phyloP scores from a whole-genome alignment of 2,888 invertebrate genomes.

The Phalangium opilio region DNA sequence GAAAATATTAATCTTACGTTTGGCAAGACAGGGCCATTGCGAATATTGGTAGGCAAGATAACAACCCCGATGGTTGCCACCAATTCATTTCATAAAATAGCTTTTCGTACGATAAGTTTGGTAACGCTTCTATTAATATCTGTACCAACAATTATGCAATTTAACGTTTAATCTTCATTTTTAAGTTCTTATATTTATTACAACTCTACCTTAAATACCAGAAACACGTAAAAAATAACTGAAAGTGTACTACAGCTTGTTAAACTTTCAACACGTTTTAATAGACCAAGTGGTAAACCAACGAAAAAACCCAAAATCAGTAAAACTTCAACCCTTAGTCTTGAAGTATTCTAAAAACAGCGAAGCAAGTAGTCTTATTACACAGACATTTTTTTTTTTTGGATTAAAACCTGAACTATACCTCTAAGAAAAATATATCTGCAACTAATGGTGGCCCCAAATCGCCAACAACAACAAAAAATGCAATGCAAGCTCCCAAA shows the following conservation, averaged over 20 bases:
- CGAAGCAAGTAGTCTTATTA: constrained; percentile 3
- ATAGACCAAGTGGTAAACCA: constrained; percentile 71
- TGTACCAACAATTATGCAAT: too few species aligned
- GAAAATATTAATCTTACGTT: constrained; percentile 47
- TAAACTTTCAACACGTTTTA: constrained; percentile 77
- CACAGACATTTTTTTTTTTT: too few species aligned
- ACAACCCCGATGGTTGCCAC: constrained; percentile 69
- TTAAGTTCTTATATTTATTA: too few species aligned
- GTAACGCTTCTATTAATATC: constrained; percentile 63
- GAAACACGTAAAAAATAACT: constrained; percentile 74
- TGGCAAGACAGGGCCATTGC: constrained; percentile 94
- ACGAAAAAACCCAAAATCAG: constrained; percentile 39
- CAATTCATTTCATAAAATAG: constrained; percentile 48
- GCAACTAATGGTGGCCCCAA: constrained; percentile 79
- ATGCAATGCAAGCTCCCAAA: constrained; percentile 86
- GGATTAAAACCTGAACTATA: constrained; percentile 27
- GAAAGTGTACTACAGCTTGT: constrained; percentile 75
- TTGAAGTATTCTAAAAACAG: constrained; percentile 16
- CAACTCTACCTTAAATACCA: constrained; percentile 68
- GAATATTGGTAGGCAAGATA: constrained; percentile 89
- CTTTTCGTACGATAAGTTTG: constrained; percentile 53
- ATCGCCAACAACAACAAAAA: constrained; percentile 95
- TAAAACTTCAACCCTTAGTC: constrained; percentile 23
- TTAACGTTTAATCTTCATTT: too few species aligned
- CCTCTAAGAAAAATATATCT: constrained; percentile 55